Conservation (phyloP, 2,888 invertebrate genomes). For the Drosophila borealis region DNA sequence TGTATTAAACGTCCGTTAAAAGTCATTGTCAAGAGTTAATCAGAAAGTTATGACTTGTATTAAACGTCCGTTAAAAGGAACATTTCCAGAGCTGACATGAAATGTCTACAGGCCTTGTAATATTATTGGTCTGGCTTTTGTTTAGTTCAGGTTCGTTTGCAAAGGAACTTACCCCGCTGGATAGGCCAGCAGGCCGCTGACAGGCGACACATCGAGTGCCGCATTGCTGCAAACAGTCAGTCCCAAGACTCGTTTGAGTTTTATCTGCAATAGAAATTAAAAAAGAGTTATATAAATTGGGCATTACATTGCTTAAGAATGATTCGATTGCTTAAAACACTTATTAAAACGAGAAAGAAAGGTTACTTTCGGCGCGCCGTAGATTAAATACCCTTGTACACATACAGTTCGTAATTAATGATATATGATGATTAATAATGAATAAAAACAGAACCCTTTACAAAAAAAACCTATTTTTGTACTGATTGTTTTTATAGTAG, state of each 20-base stretch:
- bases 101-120: neutral
- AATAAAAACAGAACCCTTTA: too few species aligned
- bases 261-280: slow-evolving; percentile 89
- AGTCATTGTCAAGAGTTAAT: neutral
- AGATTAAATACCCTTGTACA: too few species aligned
- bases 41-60: neutral
- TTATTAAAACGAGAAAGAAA: neutral
- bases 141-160: neutral
- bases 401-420: too few species aligned
- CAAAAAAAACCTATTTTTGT: too few species aligned
- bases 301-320: slow-evolving; percentile 7
- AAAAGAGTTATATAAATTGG: slow-evolving; percentile 72
- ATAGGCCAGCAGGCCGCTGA: slow-evolving; percentile 95
- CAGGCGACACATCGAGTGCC: slow-evolving; percentile 94
- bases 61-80: neutral
- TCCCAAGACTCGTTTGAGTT: slow-evolving; percentile 96
- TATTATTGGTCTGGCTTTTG: neutral
- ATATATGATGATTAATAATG: too few species aligned
- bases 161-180: slow-evolving; percentile 94
- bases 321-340: too few species aligned
- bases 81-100: slow-evolving; percentile 1
- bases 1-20: neutral
- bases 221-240: slow-evolving; percentile 97
- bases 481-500: too few species aligned
- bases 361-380: too few species aligned